Conservation (phyloP, 2,113 vertebrate genomes). For the Rhodinocichla rosea region DNA sequence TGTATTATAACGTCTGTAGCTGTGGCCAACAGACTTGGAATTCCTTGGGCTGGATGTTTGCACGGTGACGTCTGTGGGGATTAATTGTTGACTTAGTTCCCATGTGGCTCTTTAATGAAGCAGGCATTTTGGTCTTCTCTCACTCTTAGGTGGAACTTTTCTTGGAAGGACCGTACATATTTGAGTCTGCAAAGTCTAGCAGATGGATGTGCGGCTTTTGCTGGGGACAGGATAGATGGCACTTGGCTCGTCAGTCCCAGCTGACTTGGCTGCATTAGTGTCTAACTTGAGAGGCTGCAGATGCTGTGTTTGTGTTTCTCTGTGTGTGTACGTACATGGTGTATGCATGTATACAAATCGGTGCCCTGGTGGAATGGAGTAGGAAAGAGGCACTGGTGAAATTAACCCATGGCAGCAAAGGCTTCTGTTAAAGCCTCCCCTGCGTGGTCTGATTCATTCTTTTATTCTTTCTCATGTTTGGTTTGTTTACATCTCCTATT, state of each 20-base stretch:
- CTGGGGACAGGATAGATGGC: not conserved
- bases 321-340: accelerated
- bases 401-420: not conserved
- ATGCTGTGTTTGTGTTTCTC: not conserved
- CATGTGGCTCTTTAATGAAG: not conserved
- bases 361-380: not conserved
- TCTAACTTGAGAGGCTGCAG: not conserved
- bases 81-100: not conserved
- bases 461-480: not conserved
- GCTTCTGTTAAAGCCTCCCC: not conserved
- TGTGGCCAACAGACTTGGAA: not conserved
- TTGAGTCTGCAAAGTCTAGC: not conserved
- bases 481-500: not conserved
- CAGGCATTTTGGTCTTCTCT: not conserved
- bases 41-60: not conserved
- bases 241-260: not conserved
- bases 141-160: not conserved
- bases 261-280: not conserved
- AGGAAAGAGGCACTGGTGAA: not conserved
- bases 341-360: not conserved
- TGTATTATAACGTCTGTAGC: not conserved
- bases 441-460: not conserved
- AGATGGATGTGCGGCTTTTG: not conserved
- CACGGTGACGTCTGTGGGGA: not conserved
- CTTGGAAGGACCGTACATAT: not conserved